phyloP scores from a whole-genome alignment of 2,113 vertebrate genomes.

The Tragelaphus imberbis region DNA sequence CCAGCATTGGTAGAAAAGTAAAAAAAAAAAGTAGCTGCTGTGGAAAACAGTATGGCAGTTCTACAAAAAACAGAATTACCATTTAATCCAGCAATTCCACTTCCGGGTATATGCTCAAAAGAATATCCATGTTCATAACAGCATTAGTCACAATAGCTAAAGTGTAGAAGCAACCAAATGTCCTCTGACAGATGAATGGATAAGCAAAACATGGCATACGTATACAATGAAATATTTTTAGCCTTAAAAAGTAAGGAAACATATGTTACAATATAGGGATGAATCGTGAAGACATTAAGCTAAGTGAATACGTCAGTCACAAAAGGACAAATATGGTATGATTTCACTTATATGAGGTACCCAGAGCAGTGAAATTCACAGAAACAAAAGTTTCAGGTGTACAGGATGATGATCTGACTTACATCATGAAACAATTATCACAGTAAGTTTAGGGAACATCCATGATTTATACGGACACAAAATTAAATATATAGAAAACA shows the following conservation, averaged over 20 bases:
- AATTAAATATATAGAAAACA: background rate
- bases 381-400: background rate
- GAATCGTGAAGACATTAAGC: background rate
- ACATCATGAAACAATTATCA: background rate
- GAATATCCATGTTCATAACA: background rate
- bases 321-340: background rate
- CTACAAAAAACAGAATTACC: background rate
- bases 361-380: background rate
- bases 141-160: background rate
- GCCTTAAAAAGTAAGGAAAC: background rate
- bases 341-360: background rate
- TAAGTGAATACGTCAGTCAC: background rate
- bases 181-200: background rate
- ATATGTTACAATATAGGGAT: background rate
- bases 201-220: background rate
- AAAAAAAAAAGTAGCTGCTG: background rate
- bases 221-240: background rate
- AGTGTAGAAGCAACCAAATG: background rate
- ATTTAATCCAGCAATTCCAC: background rate
- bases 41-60: background rate
- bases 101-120: background rate
- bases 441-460: background rate
- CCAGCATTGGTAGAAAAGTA: background rate
- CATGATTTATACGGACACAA: background rate
- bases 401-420: background rate